A percentile compares a stretch with the other conserved stretches of the same genome.
phyloP scores from a whole-genome alignment of 53 echinoderm and acorn worm genomes.

The Luidia sarsii region DNA sequence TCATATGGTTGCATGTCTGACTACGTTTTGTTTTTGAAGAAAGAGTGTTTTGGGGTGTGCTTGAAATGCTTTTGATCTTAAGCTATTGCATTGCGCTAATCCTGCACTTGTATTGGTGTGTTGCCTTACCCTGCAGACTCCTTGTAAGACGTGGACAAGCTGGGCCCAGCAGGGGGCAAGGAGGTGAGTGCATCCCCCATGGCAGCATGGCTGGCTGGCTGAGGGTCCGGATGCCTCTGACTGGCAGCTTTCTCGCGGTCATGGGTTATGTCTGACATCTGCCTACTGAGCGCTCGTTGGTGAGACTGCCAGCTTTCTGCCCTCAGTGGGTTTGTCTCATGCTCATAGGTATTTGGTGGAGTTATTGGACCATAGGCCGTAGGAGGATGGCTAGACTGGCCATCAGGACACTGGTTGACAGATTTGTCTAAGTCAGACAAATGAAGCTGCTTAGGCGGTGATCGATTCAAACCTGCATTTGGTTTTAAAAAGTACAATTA shows the following conservation, averaged over 20 bases:
- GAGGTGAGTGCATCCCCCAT: background rate
- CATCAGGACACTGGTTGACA: conserved; percentile 9
- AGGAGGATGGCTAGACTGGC: background rate
- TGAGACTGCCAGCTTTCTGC: conserved; percentile 62
- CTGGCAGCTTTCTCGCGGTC: conserved; percentile 34
- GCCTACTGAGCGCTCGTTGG: conserved; percentile 63
- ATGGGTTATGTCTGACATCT: conserved; percentile 66
- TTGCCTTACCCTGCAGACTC: conserved; percentile 45
- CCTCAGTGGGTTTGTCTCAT: conserved; percentile 24
- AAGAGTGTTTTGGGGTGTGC: too few relatives aligned
- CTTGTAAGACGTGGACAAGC: background rate
- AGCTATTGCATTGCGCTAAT: too few relatives aligned
- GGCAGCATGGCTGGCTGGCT: conserved; percentile 14
- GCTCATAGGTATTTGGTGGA: conserved; percentile 57
- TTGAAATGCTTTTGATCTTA: too few relatives aligned
- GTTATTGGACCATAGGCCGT: conserved; percentile 17
- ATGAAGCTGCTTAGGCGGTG: too few relatives aligned
- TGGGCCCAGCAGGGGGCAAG: conserved; percentile 45
- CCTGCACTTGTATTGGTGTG: too few relatives aligned
- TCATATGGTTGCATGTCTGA: too few relatives aligned
- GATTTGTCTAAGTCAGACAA: conserved; percentile 45
- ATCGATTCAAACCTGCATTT: too few relatives aligned
- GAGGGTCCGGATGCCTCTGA: background rate
- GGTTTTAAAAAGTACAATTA: background rate
- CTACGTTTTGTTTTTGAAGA: too few relatives aligned